These are phyloP conservation scores for Rhadina sibilatrix DNA, from an alignment of 2,113 vertebrate genomes.

Conservation along the genomic window DNA sequence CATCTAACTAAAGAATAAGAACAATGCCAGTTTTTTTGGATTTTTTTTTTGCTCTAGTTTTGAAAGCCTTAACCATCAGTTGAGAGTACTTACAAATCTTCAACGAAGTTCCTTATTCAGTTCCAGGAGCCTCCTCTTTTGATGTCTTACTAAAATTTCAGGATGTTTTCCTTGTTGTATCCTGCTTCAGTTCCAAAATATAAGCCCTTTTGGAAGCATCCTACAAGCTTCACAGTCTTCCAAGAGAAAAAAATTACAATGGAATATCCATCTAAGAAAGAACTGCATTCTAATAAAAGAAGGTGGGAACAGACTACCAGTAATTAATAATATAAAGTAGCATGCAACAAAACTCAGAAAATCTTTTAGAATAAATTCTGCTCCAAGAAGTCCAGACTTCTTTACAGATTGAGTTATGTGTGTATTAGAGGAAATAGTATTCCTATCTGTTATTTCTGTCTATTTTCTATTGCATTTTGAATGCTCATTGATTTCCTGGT, in stretches of 20 bases:
- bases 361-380: not conserved
- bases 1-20: not conserved
- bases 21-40: not conserved
- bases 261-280: not conserved
- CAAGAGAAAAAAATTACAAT: not conserved
- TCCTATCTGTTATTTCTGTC: not conserved
- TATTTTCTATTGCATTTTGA: not conserved
- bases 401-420: not conserved
- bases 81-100: not conserved
- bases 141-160: not conserved
- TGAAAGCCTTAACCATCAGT: not conserved
- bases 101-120: not conserved
- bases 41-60: not conserved
- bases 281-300: not conserved
- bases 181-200: not conserved
- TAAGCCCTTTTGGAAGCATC: not conserved
- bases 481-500: not conserved
- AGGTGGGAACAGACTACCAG: not conserved
- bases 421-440: not conserved
- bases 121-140: not conserved
- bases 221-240: not conserved
- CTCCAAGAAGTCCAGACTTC: not conserved
- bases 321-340: not conserved
- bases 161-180: constrained; percentile 23
- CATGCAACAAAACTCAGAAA: not conserved